Evolutionary conservation across 2,113 vertebrate species (phyloP).

Genomic region (Hiodon alosoides): DNA sequence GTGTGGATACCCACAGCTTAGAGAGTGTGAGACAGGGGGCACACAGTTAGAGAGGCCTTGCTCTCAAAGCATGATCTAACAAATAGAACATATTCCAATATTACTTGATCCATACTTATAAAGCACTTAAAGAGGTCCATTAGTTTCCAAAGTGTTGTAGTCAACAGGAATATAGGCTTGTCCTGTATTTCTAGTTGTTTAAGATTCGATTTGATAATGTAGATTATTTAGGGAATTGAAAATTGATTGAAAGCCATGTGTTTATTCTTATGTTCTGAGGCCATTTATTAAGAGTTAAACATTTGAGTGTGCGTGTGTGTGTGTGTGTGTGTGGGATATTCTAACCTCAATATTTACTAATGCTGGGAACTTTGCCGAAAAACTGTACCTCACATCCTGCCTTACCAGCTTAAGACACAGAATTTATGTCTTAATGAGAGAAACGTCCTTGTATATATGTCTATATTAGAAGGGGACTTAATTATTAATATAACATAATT

Average conservation of each 20-base stretch:
- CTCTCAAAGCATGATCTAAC: too few species aligned
- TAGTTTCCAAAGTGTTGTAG: too few species aligned
- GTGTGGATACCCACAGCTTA: constrained; percentile 81
- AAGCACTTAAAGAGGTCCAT: background rate
- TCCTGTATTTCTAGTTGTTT: background rate
- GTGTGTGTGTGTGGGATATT: too few species aligned
- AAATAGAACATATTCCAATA: background rate
- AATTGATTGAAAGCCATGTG: background rate
- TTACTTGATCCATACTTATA: background rate
- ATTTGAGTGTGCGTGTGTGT: too few species aligned
- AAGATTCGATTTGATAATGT: background rate
- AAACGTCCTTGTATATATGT: background rate
- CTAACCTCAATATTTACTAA: too few species aligned
- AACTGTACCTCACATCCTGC: background rate
- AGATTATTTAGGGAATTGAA: background rate
- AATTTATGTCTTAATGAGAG: background rate
- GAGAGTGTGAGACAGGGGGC: background rate
- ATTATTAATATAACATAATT: too few species aligned
- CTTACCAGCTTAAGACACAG: background rate
- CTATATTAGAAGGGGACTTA: too few species aligned
- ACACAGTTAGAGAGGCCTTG: too few species aligned
- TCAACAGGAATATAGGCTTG: background rate
- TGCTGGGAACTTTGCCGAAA: background rate
- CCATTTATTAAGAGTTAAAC: too few species aligned
- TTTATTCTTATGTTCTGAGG: background rate